Conservation (phyloP, 2,888 invertebrate species). For the Hyposoter dolosus region DNA sequence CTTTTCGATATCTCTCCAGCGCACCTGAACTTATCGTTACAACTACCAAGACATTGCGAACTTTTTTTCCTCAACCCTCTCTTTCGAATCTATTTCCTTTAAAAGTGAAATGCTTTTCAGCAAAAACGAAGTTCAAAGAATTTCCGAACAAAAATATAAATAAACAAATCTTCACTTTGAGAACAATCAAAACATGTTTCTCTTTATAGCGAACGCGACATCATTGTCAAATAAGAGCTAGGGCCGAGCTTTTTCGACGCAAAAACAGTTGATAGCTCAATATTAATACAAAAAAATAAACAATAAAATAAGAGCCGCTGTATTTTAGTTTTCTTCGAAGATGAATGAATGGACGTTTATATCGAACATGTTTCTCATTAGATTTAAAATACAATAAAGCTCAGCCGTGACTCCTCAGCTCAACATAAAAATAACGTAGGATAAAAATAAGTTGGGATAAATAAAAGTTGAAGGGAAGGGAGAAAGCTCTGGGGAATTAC, state of each 20-base stretch:
- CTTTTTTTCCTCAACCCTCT: conserved; percentile 10
- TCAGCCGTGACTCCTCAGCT: background rate
- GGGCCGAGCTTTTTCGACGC: too few relatives aligned
- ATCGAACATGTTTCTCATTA: background rate
- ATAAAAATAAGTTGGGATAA: background rate
- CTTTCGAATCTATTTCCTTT: background rate
- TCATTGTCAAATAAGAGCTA: too few relatives aligned
- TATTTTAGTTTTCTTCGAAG: background rate
- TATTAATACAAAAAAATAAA: background rate
- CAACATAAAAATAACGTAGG: background rate
- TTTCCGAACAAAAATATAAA: background rate
- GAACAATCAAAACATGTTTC: background rate
- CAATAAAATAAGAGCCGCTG: background rate
- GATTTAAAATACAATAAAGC: conserved; percentile 15
- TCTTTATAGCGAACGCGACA: background rate
- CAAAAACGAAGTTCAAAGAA: background rate
- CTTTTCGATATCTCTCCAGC: conserved; percentile 44
- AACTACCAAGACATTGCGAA: conserved; percentile 27
- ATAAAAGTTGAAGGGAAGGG: background rate
- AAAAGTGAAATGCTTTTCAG: background rate
- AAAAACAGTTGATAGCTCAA: background rate
- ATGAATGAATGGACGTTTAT: background rate
- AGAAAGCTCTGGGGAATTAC: conserved; percentile 7
- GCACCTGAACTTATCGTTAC: conserved; percentile 46
- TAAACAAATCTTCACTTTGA: background rate